phyloP scores from a whole-genome alignment of 2,888 invertebrate species.

The Chymomyza fuscimana region DNA sequence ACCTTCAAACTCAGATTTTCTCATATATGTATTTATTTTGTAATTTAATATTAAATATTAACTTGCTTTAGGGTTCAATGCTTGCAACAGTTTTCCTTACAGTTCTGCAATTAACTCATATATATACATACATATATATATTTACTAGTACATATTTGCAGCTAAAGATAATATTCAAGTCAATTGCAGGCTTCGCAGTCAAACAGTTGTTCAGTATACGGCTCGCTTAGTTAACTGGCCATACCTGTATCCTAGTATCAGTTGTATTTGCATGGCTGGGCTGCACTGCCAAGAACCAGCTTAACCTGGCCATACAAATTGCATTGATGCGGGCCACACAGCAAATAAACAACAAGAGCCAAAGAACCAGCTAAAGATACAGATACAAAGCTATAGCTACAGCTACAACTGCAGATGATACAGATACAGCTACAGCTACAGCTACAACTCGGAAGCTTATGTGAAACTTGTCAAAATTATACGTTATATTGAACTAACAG shows the following conservation, averaged over 20 bases:
- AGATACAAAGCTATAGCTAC: not conserved
- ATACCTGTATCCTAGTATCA: not conserved
- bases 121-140: too few species aligned
- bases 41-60: too few species aligned
- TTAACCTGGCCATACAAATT: slow-evolving; percentile 4
- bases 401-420: not conserved
- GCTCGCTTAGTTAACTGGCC: not conserved
- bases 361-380: not conserved
- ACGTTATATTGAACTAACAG: slow-evolving; percentile 48
- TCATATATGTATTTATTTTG: too few species aligned
- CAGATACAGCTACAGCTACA: slow-evolving; percentile 1
- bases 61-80: too few species aligned
- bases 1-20: too few species aligned
- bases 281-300: not conserved
- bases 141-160: not conserved
- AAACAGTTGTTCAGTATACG: not conserved
- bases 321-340: not conserved
- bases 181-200: not conserved
- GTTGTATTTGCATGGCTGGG: not conserved
- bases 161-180: not conserved
- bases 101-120: not conserved
- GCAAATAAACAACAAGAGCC: not conserved
- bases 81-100: too few species aligned
- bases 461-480: slow-evolving; percentile 42
- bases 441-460: slow-evolving; percentile 1